phyloP scores from a whole-genome alignment of 1,140 invertebrate genomes.

The Sesamia nonagrioides region DNA sequence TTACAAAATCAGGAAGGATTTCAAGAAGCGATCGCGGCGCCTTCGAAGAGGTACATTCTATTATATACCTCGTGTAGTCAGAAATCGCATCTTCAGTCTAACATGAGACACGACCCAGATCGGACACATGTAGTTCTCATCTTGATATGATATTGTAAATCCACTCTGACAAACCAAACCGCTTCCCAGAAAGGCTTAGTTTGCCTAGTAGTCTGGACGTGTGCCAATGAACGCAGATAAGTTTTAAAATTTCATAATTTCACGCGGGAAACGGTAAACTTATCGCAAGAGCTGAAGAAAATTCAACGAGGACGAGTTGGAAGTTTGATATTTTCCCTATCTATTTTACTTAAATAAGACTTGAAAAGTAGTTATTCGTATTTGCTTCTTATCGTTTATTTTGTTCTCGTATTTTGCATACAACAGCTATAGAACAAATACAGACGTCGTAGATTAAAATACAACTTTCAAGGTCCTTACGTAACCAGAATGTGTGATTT shows the following conservation, averaged over 20 bases:
- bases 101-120: constrained; percentile 39
- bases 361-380: background rate
- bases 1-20: constrained; percentile 13
- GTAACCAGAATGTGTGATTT: background rate
- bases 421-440: background rate
- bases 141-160: constrained; percentile 41
- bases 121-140: background rate
- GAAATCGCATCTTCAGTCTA: constrained; percentile 13
- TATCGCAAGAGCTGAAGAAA: constrained; percentile 18
- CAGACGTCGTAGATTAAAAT: too few species aligned
- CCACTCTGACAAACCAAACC: constrained; percentile 27
- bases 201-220: constrained; percentile 3
- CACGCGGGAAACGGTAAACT: constrained; percentile 2
- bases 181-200: constrained; percentile 35
- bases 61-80: background rate
- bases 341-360: background rate
- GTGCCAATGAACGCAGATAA: constrained; percentile 34
- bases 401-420: constrained; percentile 24
- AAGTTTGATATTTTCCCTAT: background rate
- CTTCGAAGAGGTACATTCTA: background rate
- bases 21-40: background rate
- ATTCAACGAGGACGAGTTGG: background rate
- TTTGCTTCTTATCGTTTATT: background rate
- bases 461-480: constrained; percentile 3
- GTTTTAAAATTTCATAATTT: constrained; percentile 38